Evolutionary conservation across 2,797 vertebrate species (phyloP).

Genomic region (Austrolebias charrua): DNA sequence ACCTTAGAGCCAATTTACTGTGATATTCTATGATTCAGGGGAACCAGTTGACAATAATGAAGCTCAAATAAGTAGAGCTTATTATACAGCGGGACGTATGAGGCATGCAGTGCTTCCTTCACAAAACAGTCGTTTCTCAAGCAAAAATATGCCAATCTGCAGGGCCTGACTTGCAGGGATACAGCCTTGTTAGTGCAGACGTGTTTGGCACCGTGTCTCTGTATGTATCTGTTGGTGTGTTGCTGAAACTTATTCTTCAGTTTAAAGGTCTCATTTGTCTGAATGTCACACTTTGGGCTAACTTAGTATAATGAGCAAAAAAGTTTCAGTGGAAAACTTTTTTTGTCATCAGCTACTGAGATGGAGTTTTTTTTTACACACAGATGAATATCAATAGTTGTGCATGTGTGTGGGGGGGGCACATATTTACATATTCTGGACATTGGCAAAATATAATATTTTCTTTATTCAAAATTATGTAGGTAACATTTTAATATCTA

Average conservation of each 20-base stretch:
- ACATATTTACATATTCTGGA: neutral
- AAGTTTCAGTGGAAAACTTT: constrained; percentile 20
- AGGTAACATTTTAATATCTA: no score
- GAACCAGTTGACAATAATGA: constrained; percentile 59
- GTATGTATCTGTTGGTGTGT: neutral
- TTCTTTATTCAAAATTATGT: no score
- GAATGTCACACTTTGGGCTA: constrained; percentile 56
- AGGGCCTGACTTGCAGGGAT: constrained; percentile 39
- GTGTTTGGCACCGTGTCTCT: constrained; percentile 25
- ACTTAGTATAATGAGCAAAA: constrained; percentile 62
- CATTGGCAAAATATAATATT: neutral
- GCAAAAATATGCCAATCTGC: constrained; percentile 55
- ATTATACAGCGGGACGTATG: constrained; percentile 52
- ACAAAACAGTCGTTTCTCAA: constrained; percentile 45
- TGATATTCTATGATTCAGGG: constrained; percentile 53
- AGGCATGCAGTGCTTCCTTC: constrained; percentile 37
- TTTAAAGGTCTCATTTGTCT: constrained; percentile 33
- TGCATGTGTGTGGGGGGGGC: neutral
- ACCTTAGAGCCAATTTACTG: constrained; percentile 60
- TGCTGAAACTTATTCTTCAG: constrained; percentile 33
- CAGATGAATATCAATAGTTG: constrained; percentile 1
- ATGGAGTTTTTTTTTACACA: constrained; percentile 36
- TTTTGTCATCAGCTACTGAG: neutral
- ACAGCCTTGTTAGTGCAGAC: constrained; percentile 54
- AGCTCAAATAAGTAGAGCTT: constrained; percentile 67